Conservation (phyloP, 2,888 invertebrate genomes). For the Isoperla grammatica region DNA sequence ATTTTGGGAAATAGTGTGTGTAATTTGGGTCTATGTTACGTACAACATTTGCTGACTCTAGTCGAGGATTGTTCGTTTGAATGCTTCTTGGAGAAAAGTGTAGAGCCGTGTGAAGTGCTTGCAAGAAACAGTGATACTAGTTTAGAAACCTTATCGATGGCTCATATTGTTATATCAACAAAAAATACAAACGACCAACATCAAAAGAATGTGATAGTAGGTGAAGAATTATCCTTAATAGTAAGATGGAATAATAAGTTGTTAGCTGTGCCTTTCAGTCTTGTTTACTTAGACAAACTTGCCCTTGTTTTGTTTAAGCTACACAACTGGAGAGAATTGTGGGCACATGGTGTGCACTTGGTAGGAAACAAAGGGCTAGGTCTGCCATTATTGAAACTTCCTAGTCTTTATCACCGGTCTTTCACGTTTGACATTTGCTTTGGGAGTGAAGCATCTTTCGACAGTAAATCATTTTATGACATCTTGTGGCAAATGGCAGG, state of each 20-base stretch:
- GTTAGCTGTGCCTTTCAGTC: background rate
- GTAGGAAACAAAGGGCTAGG: background rate
- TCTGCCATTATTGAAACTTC: constrained; percentile 6
- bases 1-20: constrained; percentile 17
- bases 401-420: constrained; percentile 33
- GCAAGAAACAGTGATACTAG: background rate
- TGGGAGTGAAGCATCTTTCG: background rate
- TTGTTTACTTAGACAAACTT: constrained; percentile 22
- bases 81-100: background rate
- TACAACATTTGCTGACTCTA: constrained; percentile 3
- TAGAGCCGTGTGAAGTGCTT: background rate
- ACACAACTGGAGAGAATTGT: constrained; percentile 32
- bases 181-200: background rate
- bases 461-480: constrained; percentile 35
- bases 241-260: background rate
- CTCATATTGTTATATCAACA: too few relatives aligned
- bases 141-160: too few relatives aligned
- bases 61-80: background rate
- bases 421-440: constrained; percentile 42
- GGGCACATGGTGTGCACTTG: constrained; percentile 19
- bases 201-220: too few relatives aligned
- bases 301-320: constrained; percentile 23
- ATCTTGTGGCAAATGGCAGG: constrained; percentile 40
- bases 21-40: background rate
- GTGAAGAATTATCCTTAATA: too few relatives aligned